These are phyloP conservation scores for Coryphaenoides rupestris DNA, from an alignment of 2,113 vertebrate genomes.

Conservation along the genomic window DNA sequence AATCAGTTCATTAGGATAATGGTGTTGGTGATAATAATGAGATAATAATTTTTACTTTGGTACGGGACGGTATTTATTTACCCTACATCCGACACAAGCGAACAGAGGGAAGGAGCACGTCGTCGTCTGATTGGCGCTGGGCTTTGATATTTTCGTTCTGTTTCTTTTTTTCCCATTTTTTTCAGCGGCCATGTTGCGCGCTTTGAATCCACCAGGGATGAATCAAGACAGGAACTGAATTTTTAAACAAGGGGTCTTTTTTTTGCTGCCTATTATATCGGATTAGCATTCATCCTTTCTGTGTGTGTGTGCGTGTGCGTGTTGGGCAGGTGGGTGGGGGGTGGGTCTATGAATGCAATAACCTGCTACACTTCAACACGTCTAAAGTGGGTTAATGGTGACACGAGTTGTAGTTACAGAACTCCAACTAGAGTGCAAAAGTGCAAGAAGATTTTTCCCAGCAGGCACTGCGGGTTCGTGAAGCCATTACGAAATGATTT, in stretches of 20 bases:
- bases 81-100: conserved; percentile 37
- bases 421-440: conserved; percentile 16
- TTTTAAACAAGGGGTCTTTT: conserved; percentile 59
- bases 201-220: conserved; percentile 64
- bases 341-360: too few relatives aligned
- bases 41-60: conserved; percentile 48
- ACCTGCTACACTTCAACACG: conserved; percentile 45
- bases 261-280: conserved; percentile 47
- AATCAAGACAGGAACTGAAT: conserved; percentile 59
- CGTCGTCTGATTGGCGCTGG: conserved; percentile 51
- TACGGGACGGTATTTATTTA: conserved; percentile 57
- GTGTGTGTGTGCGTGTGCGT: too few relatives aligned
- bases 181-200: conserved; percentile 39
- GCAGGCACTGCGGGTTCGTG: too few relatives aligned
- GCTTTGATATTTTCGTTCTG: conserved; percentile 65
- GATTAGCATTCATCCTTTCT: conserved; percentile 37
- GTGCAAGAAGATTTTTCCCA: conserved; percentile 20
- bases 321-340: neutral
- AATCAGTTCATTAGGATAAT: conserved; percentile 74
- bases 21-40: conserved; percentile 66
- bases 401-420: conserved; percentile 37
- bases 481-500: neutral
- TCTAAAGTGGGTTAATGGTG: conserved; percentile 51
- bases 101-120: conserved; percentile 41
- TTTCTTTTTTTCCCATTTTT: conserved; percentile 41